Base-by-base conservation (phyloP, 2,888 invertebrate species). In the Lagria hirta region DNA sequence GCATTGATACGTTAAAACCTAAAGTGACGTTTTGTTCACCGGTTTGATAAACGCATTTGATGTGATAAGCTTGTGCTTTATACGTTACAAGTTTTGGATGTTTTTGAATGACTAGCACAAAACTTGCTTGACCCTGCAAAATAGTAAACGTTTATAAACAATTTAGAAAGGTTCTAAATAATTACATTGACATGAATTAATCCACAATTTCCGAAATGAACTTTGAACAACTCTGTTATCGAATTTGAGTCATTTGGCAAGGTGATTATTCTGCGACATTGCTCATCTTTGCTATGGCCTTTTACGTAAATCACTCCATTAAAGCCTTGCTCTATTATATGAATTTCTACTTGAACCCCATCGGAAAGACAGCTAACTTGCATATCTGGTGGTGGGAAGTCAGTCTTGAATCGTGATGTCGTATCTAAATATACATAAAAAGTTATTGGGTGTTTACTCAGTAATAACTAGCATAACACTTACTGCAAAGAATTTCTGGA, bases 51-150 rank as follows among this genome's bases (percentile, higher is more conserved):
- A 93, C 86, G 69, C 96, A 96, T 69, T 91, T 91, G 52, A 97
- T 92, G 72, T 95, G 92, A 75, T 95, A 97, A 1, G 96, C 95
- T 70, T 94, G 92, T 3, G 96, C 93, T 64, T 90, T 89, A 68
- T 89, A 90, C 1, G 96, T 97, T 33, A 96, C 87, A 35, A 97
- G 78, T 75, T 92, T 92, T 0, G 94, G 93, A 81, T 97, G 96
- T 73, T 93, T 92, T 69, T 97, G 96, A 66, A 97, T 90, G 13
- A 97, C 93, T 24, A 97, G 76, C 1, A 95, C 89, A 68, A 94
- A 95, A 66, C 89, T 90, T 13, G 94, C 94, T 68, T 91, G 82
- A 33, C 93, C 93, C 87, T 88, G 70, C 43, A n/a, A 40, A 3
- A 11, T 10, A 3, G 5, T n/a, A n/a, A n/a, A n/a, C n/a, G n/a